Evolutionary conservation across 2,797 vertebrate species (phyloP).

Genomic region (Thamnophis elegans): DNA sequence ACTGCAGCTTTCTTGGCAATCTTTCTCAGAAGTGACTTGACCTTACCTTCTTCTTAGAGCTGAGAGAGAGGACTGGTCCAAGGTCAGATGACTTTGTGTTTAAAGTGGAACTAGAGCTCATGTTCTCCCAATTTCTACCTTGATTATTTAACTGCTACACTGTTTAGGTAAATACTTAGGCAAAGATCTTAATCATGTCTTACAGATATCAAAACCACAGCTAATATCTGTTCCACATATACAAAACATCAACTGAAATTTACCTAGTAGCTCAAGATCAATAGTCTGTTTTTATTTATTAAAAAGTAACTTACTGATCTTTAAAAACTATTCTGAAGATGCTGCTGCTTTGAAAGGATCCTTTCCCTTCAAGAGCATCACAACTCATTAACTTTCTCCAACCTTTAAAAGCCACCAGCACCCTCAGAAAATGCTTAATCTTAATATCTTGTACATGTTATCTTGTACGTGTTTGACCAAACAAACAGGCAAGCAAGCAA

Average conservation of each 20-base stretch:
- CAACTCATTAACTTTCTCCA: neutral
- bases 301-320: neutral
- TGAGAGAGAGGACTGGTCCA: neutral
- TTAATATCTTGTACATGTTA: neutral
- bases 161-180: neutral
- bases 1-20: neutral
- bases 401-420: neutral
- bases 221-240: neutral
- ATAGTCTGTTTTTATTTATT: neutral
- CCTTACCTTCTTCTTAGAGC: neutral
- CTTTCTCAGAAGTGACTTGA: neutral
- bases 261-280: neutral
- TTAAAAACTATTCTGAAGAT: neutral
- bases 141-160: neutral
- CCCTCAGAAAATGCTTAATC: neutral
- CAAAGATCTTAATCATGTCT: neutral
- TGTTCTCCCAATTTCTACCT: neutral
- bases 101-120: neutral
- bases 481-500: too few species aligned
- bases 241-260: neutral
- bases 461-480: too few species aligned
- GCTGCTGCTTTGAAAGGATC: neutral
- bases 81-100: neutral
- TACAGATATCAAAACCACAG: neutral
- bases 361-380: neutral